Conservation (phyloP, 1,140 invertebrate species). For the Drosophila ogumai region DNA sequence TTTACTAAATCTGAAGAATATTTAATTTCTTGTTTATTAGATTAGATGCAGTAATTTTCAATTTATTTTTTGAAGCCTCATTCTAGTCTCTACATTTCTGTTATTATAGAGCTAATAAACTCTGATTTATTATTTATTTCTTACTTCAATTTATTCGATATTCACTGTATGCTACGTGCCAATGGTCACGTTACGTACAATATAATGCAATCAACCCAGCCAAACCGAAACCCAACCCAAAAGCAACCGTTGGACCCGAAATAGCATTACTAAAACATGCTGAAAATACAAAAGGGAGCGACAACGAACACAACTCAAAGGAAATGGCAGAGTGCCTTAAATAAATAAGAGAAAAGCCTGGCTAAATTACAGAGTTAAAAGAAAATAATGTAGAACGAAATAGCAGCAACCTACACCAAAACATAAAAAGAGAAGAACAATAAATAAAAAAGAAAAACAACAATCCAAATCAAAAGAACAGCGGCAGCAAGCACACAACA, state of each 20-base stretch:
- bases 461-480: slow-evolving; percentile 42
- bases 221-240: slow-evolving; percentile 12
- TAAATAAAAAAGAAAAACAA: slow-evolving; percentile 38
- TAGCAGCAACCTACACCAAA: slow-evolving; percentile 28
- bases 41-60: neutral
- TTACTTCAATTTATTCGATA: slow-evolving; percentile 9
- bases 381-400: slow-evolving; percentile 47
- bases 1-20: neutral
- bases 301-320: slow-evolving; percentile 44
- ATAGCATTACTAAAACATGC: slow-evolving; percentile 50
- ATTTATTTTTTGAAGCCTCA: neutral
- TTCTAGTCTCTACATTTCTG: neutral
- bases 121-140: neutral
- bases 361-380: slow-evolving; percentile 57
- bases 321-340: slow-evolving; percentile 58
- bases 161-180: slow-evolving; percentile 28
- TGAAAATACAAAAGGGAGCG: slow-evolving; percentile 42
- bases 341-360: slow-evolving; percentile 69
- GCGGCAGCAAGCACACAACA: neutral
- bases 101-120: neutral
- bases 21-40: neutral
- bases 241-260: slow-evolving; percentile 11
- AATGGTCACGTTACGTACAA: slow-evolving; percentile 45
- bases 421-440: slow-evolving; percentile 16
- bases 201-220: slow-evolving; percentile 20